Evolutionary conservation across 1,140 invertebrate species (phyloP).

Genomic region (Caenorhabditis tropicalis): DNA sequence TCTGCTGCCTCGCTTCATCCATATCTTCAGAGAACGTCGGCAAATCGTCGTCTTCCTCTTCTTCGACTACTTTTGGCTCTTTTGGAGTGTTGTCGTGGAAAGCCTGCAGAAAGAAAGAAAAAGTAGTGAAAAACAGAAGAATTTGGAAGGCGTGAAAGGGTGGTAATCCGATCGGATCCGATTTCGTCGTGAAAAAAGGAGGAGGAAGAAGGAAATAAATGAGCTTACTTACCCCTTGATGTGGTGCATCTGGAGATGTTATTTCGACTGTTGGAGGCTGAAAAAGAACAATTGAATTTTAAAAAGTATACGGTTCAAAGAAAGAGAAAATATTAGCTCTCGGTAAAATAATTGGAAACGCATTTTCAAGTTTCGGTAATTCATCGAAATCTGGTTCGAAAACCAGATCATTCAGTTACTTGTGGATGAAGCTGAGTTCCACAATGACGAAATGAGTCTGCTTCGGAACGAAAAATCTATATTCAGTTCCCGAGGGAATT

Average conservation of each 20-base stretch:
- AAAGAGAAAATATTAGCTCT: not conserved
- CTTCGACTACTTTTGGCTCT: slow-evolving; percentile 31
- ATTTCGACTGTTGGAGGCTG: slow-evolving; percentile 46
- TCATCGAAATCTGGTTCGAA: too few relatives aligned
- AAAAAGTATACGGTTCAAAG: too few relatives aligned
- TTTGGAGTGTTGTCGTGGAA: slow-evolving; percentile 43
- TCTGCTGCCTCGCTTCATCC: slow-evolving; percentile 51
- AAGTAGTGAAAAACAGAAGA: not conserved
- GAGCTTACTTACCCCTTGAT: slow-evolving; percentile 33
- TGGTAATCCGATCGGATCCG: slow-evolving; percentile 8
- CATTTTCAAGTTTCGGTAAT: too few relatives aligned
- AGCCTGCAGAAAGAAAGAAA: not conserved
- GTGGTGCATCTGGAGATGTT: slow-evolving; percentile 42
- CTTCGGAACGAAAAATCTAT: not conserved
- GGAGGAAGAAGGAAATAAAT: not conserved
- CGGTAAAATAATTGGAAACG: too few relatives aligned
- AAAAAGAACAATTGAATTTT: not conserved
- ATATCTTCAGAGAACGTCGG: slow-evolving; percentile 55
- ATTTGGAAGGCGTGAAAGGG: slow-evolving; percentile 24
- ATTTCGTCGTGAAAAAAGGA: not conserved
- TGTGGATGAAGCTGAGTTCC: not conserved
- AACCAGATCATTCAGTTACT: too few relatives aligned
- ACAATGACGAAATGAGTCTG: not conserved
- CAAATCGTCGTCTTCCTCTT: slow-evolving; percentile 44
- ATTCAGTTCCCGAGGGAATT: not conserved